phyloP scores from a whole-genome alignment of 2,113 vertebrate genomes.

The Jaculus jaculus region DNA sequence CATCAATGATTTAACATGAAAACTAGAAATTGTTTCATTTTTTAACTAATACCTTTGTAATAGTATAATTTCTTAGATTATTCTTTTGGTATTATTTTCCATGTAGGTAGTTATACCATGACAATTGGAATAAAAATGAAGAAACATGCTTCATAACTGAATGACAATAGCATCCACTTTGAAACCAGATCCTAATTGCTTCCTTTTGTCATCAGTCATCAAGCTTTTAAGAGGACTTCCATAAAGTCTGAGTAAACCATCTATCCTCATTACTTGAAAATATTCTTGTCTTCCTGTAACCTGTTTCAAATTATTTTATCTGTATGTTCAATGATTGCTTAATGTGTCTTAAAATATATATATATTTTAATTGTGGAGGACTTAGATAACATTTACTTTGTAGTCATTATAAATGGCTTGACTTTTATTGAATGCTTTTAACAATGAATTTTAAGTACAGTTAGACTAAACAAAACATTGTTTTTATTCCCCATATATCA shows the following conservation, averaged over 20 bases:
- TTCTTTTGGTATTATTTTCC: background rate
- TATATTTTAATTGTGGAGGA: background rate
- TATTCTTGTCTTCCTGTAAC: background rate
- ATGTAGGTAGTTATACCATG: background rate
- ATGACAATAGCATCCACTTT: background rate
- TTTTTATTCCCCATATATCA: background rate
- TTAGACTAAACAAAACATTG: background rate
- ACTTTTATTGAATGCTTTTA: background rate
- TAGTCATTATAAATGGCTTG: background rate
- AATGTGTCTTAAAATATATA: background rate
- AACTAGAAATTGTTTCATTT: background rate
- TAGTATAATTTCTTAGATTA: background rate
- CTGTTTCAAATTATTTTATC: background rate
- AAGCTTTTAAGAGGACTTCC: background rate
- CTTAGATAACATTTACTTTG: background rate
- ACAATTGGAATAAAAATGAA: background rate
- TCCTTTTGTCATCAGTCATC: background rate
- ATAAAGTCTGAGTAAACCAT: fast-evolving
- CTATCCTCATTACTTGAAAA: background rate
- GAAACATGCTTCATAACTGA: background rate
- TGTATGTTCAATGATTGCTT: background rate
- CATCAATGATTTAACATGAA: background rate
- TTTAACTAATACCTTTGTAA: background rate
- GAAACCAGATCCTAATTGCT: no score
- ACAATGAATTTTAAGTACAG: background rate